Percentiles rank a stretch among this genome's conserved stretches.
Conservation (phyloP, 1,140 invertebrate genomes). For the Papilio aristodemus region DNA sequence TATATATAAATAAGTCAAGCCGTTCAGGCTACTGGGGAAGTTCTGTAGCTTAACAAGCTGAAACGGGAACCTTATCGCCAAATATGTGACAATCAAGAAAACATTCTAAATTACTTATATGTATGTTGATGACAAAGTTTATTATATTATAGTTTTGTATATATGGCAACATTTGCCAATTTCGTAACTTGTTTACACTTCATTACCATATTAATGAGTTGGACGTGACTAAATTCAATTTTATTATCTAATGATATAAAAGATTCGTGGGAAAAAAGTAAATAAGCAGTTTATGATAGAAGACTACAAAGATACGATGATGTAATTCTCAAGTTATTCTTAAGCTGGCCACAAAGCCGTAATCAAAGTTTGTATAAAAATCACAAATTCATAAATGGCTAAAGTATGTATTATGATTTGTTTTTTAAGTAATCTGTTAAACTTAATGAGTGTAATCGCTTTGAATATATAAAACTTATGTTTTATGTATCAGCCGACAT, state of each 20-base stretch:
- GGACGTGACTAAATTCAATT: constrained; percentile 19
- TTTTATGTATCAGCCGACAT: constrained; percentile 7
- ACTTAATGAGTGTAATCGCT: not conserved
- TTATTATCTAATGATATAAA: constrained; percentile 12
- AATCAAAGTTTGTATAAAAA: no score
- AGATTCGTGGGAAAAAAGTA: not conserved
- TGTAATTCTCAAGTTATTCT: no score
- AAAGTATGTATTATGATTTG: constrained; percentile 9
- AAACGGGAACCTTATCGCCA: no score
- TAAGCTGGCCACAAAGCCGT: no score
- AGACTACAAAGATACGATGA: no score
- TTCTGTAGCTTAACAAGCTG: no score
- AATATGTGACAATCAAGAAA: no score
- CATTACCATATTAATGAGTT: constrained; percentile 7
- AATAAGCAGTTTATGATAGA: not conserved
- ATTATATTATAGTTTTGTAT: not conserved
- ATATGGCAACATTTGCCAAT: constrained; percentile 6
- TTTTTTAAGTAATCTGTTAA: not conserved
- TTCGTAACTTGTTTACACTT: not conserved
- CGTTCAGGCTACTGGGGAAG: no score
- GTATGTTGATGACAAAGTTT: not conserved
- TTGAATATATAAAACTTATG: constrained; percentile 16
- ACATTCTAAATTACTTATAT: no score
- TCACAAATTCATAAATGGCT: not conserved
- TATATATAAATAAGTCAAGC: no score